Evolutionary conservation across 2,113 vertebrate species (phyloP).

Genomic region (Varanus komodoensis): DNA sequence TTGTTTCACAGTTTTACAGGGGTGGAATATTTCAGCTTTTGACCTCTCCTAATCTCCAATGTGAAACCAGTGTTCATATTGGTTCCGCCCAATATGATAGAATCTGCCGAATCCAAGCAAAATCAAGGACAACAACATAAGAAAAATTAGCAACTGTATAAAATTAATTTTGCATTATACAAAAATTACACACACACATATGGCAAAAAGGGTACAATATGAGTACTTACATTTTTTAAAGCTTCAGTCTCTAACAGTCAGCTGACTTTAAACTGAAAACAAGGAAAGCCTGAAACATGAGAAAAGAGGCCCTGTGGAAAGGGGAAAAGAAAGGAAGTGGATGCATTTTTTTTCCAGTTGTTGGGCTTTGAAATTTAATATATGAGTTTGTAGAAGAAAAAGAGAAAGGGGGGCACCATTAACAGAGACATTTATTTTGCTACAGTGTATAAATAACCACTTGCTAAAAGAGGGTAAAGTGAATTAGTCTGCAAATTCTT

Average conservation of each 20-base stretch:
- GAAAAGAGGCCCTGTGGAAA: conserved; percentile 24
- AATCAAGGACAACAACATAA: not conserved
- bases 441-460: not conserved
- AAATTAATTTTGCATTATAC: not conserved
- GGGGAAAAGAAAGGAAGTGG: not conserved
- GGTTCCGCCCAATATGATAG: too few relatives aligned
- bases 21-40: too few relatives aligned
- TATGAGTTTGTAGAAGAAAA: not conserved
- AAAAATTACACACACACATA: not conserved
- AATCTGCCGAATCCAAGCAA: not conserved
- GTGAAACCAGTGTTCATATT: too few relatives aligned
- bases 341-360: conserved; percentile 10
- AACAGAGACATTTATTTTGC: not conserved
- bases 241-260: conserved; percentile 18
- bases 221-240: conserved; percentile 25
- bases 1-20: too few relatives aligned
- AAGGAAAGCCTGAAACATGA: conserved; percentile 34
- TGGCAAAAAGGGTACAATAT: conserved; percentile 35
- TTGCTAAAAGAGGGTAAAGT: not conserved
- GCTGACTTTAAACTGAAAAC: conserved; percentile 30
- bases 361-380: conserved; percentile 9
- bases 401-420: too few relatives aligned
- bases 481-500: not conserved
- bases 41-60: too few relatives aligned
- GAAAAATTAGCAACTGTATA: not conserved